Base-by-base conservation (phyloP, 2,113 vertebrate genomes). In the Sinosuthora webbiana region DNA sequence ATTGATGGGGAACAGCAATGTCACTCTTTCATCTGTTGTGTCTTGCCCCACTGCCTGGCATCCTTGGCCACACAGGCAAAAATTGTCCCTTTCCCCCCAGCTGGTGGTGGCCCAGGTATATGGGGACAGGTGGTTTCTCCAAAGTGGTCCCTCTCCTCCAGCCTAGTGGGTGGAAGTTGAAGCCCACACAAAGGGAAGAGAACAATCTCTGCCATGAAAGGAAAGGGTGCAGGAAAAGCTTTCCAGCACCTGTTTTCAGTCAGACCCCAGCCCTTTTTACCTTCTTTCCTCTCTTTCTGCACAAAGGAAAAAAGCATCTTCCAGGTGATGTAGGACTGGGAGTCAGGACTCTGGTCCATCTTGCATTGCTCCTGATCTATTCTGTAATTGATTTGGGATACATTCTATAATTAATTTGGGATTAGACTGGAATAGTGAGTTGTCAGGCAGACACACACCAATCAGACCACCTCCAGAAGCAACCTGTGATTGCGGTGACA, bases 391-490 rank as follows among this genome's bases (percentile, higher is more conserved):
- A 49, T 88, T 22, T 82, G 60, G 15, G 52, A 49, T 33, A 63
- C 9, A 0, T 89, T 59, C 55, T 60, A 9, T 47, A 49, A 73
- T 75, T 79, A 21, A n/a, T 89, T 22, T 65, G 63, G n/a, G 37
- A 57, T 44, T 14, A 31, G 30, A 37, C n/a, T 60, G 23, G 28
- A 49, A 41, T 78, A 33, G 17, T 41, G 71, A 3, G 6, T 42
- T 60, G 33, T 65, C 28, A 65, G 3, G 16, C 2, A 8, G 37
- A 56, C 33, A 28, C 0, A 0, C 5, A 11, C 27, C 50, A 57
- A 41, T 45, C 3, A 6, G 33, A 35, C 18, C n/a, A 44, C 15
- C 23, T 78, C 42, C 28, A 35, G 87, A 49, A 64, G 55, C 50
- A 86, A 41, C 41, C 28, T 53, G 37, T 62, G 39, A 18, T 1